Conservation (phyloP, 30 jellyfish, hydroid and myxozoan genomes). For the Morbakka virulenta region DNA sequence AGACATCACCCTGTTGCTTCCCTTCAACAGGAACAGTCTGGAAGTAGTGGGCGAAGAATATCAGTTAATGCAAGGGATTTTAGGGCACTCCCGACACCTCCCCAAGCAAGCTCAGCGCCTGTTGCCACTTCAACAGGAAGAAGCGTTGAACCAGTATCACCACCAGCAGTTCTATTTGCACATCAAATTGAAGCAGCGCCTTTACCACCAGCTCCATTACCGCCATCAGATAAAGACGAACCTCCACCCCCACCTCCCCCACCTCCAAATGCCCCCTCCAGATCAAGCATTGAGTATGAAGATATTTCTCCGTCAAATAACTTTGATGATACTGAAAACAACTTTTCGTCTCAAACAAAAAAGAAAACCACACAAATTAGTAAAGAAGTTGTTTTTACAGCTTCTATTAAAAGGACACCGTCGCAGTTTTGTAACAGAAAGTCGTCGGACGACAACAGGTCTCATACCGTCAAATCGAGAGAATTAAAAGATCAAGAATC, state of each 20-base stretch:
- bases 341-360: background rate
- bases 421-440: background rate
- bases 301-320: slow-evolving; percentile 86
- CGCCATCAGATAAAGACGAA: slow-evolving; percentile 5
- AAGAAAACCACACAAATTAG: background rate
- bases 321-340: slow-evolving; percentile 34
- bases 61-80: slow-evolving; percentile 5
- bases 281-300: slow-evolving; percentile 62
- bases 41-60: slow-evolving; percentile 17
- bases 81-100: slow-evolving; percentile 22
- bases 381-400: slow-evolving; percentile 2
- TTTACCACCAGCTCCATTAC: slow-evolving; percentile 60
- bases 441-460: background rate
- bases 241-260: slow-evolving; percentile 46
- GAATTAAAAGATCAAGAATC: background rate
- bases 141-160: slow-evolving; percentile 84
- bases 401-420: background rate
- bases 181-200: slow-evolving; percentile 7
- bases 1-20: slow-evolving; percentile 72
- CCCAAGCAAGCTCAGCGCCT: slow-evolving; percentile 77
- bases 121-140: slow-evolving; percentile 69
- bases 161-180: slow-evolving; percentile 43
- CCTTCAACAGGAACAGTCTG: slow-evolving; percentile 9
- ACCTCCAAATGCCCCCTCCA: slow-evolving; percentile 65
- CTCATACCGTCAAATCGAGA: background rate